Evolutionary conservation across 1,140 invertebrate species (phyloP), one percentile per base, ranked within the genome.

Genomic region (Aphidius ervi): DNA sequence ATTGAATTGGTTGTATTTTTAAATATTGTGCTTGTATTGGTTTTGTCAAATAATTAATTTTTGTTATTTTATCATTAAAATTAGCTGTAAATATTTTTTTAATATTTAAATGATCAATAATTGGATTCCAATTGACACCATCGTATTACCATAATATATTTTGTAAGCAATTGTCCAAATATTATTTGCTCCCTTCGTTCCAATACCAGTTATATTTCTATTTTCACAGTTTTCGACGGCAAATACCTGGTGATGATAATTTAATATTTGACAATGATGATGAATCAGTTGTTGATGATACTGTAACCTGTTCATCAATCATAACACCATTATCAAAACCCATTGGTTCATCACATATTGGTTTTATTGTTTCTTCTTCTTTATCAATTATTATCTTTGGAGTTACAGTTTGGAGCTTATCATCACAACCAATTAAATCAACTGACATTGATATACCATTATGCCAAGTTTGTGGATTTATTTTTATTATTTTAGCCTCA

Each of bases 401-500:
- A 31, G 43, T 46, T 23, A 37, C 6, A 8, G 45, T 16, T 16
- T 16, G 16, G 16, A 16, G 16, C 16, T 16, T 16, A 16, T 16
- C 70, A 2, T 80, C 72, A 71, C 92, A 95, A 43, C 91, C 90
- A 40, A 93, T 79, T 1, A 93, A 67, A 68, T 94, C 91, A 23
- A 91, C 74, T 55, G 86, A 81, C 61, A 94, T 75, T 0, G 89
- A 82, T 46, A 92, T 90, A 7, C 82, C 85, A 5, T 85, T 83
- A 67, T 91, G 83, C 91, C 91, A 95, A 4, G 88, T 86, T 4
- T 86, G 71, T 0, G 92, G 92, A 58, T 83, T 81, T 41, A 94
- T 81, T 52, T 87, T 81, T 2, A 94, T 63, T 39, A 86, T 82
- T 64, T 84, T 85, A 0, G 91, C 88, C 73, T 91, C 88, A 46